Percentiles rank a stretch among this genome's conserved stretches.
Conservation (phyloP, 2,797 vertebrate genomes). For the Esox lucius region DNA sequence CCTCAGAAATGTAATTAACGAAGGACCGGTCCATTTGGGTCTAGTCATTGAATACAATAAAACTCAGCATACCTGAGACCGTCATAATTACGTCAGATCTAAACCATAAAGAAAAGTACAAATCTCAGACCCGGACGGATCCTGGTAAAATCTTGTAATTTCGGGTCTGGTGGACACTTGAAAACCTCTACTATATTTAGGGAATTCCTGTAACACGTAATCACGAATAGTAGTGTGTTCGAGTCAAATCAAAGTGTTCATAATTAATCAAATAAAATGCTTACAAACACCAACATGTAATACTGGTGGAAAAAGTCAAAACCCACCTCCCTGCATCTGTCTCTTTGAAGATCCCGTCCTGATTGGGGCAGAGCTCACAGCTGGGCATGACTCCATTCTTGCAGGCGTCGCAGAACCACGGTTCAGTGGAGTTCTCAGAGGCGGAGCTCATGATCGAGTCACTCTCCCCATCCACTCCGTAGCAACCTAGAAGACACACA, state of each 20-base stretch:
- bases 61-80: too few relatives aligned
- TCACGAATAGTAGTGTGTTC: background rate
- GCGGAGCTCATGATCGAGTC: conserved; percentile 99
- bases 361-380: conserved; percentile 96
- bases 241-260: background rate
- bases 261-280: background rate
- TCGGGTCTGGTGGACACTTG: background rate
- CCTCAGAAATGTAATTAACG: too few relatives aligned
- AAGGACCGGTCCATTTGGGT: too few relatives aligned
- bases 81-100: too few relatives aligned
- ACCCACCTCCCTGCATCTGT: conserved; percentile 95
- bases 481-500: conserved; percentile 83
- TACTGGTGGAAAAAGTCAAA: background rate
- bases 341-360: conserved; percentile 99
- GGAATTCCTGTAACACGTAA: background rate
- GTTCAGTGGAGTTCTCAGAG: conserved; percentile 98
- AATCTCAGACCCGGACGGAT: too few relatives aligned
- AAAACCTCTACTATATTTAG: background rate
- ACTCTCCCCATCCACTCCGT: conserved; percentile 97
- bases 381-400: conserved; percentile 95
- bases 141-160: too few relatives aligned
- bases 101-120: too few relatives aligned
- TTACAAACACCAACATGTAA: background rate
- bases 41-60: too few relatives aligned
- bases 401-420: conserved; percentile 99